Evolutionary conservation across 2,113 vertebrate genomes (phyloP), one percentile per base, ranked within the genome.

Genomic region (Urocolius indicus): DNA sequence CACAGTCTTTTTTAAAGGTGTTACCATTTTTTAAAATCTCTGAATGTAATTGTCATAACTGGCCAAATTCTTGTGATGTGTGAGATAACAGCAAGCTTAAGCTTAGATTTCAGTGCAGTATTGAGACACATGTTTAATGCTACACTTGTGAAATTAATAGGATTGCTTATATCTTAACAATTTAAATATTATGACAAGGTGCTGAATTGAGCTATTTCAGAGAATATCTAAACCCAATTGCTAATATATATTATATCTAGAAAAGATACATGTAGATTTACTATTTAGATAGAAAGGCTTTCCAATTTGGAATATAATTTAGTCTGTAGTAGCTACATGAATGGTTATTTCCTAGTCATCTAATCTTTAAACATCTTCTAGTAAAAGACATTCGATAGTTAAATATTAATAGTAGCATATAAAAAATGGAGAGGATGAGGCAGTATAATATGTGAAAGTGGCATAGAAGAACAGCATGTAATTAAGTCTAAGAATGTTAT

Each of bases 351-450:
- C 72, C 67, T 91, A 48, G 0, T 57, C 8, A 0, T 62, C 71
- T 74, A 71, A 91, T 91, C 91, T 94, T 94, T 91, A 94, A 93
- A 90, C 52, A 52, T 91, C 86, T 89, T 90, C 92, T 76, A 88
- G 87, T 90, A 95, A 90, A 87, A 94, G 87, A 57, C 51, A 86
- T 73, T 89, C 82, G 75, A 89, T 95, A 45, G 82, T 95, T 95
- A 95, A 96, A 94, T 96, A 94, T 95, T 97, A 95, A 96, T 94
- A 59, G 38, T 17, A 58, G 34, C 67, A 67, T 48, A 86, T 27
- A 67, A 94, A 94, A 82, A 83, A 93, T 2, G 19, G 89, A 93
- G 78, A 91, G 68, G 87, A 55, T 77, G 54, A 91, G 57, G 90
- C 84, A 91, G 32, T 55, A 55, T 81, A 93, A 94, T 91, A 61